Percentiles rank a stretch among this genome's conserved stretches.
Evolutionary conservation across 2,113 vertebrate genomes (phyloP).

Genomic region (Lasiurus cinereus): DNA sequence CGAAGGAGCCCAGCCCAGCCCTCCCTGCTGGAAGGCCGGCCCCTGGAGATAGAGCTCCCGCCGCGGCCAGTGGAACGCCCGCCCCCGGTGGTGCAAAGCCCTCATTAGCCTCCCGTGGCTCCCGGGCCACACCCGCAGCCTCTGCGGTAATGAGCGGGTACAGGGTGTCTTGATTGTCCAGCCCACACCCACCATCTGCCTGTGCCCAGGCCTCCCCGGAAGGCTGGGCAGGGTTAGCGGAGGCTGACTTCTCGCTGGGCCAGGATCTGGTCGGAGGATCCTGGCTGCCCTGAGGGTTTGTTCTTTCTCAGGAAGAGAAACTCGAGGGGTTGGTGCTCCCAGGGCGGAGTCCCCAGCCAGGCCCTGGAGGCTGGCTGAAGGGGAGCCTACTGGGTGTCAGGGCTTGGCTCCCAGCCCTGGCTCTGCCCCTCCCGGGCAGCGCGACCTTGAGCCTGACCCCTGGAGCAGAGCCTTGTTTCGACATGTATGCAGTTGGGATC

Average conservation of each 20-base stretch:
- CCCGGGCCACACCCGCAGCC: not conserved
- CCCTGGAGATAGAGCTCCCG: not conserved
- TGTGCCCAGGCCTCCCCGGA: not conserved
- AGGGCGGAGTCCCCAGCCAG: not conserved
- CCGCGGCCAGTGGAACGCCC: not conserved
- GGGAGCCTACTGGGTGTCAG: not conserved
- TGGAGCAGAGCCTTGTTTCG: not conserved
- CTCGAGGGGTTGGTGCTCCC: not conserved
- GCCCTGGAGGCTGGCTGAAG: no score
- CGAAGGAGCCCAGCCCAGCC: not conserved
- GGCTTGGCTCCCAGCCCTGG: not conserved
- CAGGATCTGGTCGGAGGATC: not conserved
- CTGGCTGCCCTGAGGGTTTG: not conserved
- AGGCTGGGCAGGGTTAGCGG: slow-evolving; percentile 2
- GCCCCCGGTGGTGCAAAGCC: not conserved
- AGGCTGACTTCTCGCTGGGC: not conserved
- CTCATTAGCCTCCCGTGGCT: slow-evolving; percentile 21
- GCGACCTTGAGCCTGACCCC: slow-evolving; percentile 4
- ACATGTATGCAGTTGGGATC: not conserved
- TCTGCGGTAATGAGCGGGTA: slow-evolving; percentile 42
- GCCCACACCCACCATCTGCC: not conserved
- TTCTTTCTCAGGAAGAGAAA: not conserved
- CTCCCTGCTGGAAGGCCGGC: not conserved
- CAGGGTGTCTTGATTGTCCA: not conserved
- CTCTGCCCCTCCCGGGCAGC: not conserved